Conservation (phyloP, 2,888 invertebrate species). For the Agapostemon virescens region DNA sequence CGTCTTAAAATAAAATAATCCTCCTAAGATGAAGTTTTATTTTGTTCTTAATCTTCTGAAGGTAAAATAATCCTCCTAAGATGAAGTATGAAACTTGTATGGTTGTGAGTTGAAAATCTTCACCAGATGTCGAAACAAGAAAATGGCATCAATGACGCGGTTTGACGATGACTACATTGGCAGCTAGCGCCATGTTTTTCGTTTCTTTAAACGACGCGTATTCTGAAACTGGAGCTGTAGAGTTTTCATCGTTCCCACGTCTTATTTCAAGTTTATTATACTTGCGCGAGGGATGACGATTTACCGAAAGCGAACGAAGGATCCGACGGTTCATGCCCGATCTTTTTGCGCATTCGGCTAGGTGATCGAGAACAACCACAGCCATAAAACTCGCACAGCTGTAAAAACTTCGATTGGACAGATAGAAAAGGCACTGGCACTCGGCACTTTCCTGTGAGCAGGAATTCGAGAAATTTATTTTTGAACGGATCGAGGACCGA, state of each 20-base stretch:
- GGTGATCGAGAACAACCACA: constrained; percentile 37
- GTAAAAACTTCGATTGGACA: constrained; percentile 44
- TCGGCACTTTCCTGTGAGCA: constrained; percentile 16
- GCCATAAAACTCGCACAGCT: constrained; percentile 53
- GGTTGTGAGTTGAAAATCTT: too few species aligned
- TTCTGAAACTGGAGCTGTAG: not conserved
- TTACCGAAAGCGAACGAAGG: constrained; percentile 9
- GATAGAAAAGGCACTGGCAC: constrained; percentile 17
- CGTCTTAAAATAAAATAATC: too few species aligned
- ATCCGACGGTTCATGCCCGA: constrained; percentile 12
- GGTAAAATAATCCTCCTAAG: too few species aligned
- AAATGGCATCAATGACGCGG: too few species aligned
- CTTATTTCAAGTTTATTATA: constrained; percentile 23
- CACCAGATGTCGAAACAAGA: too few species aligned
- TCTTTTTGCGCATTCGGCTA: constrained; percentile 30
- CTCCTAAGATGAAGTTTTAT: too few species aligned
- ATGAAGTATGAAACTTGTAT: too few species aligned
- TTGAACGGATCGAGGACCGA: constrained; percentile 8
- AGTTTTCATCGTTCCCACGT: not conserved
- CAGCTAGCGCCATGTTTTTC: too few species aligned
- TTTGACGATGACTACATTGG: too few species aligned
- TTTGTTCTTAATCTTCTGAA: too few species aligned
- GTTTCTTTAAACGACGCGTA: not conserved
- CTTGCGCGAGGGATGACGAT: constrained; percentile 24
- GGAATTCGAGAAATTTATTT: constrained; percentile 53